Percentiles rank a stretch among this genome's conserved stretches.
These are phyloP conservation scores for Discoglossus pictus DNA, from an alignment of 2,797 vertebrate genomes.

Conservation along the genomic window DNA sequence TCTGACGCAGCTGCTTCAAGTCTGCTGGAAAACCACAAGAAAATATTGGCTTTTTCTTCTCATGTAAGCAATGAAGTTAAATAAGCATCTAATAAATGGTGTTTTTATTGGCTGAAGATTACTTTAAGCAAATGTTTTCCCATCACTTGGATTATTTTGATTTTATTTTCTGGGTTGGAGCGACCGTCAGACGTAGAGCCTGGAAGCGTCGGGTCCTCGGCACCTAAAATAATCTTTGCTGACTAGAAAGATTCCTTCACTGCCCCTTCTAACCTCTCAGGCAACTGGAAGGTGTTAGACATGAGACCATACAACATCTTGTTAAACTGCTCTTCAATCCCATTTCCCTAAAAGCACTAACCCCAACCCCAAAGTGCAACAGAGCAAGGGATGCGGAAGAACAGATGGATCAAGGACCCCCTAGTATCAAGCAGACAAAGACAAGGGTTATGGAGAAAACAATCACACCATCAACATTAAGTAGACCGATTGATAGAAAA, in stretches of 20 bases:
- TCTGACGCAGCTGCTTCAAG: constrained; percentile 28
- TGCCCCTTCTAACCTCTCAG: constrained; percentile 5
- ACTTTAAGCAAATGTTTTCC: constrained; percentile 35
- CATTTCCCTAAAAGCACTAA: not conserved
- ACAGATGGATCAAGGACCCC: too few relatives aligned
- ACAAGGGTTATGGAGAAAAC: too few relatives aligned
- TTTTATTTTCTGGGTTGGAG: constrained; percentile 12
- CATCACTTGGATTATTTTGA: constrained; percentile 28
- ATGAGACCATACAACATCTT: too few relatives aligned
- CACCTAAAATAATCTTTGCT: too few relatives aligned
- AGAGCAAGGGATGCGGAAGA: too few relatives aligned
- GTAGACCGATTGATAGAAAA: too few relatives aligned
- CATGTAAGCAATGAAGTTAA: constrained; percentile 25
- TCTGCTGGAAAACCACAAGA: constrained; percentile 18
- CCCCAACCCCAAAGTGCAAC: too few relatives aligned
- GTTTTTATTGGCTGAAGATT: constrained; percentile 35
- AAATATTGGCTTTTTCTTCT: constrained; percentile 5
- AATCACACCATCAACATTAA: too few relatives aligned
- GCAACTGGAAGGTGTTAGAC: constrained; percentile 31
- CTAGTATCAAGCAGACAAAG: too few relatives aligned
- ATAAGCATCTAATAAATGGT: constrained; percentile 35
- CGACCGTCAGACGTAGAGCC: constrained; percentile 8
- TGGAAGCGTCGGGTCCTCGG: not conserved
- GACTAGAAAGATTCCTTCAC: constrained; percentile 15
- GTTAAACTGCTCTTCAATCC: not conserved